Percentiles rank a stretch among this genome's conserved stretches.
Evolutionary conservation across 1,140 invertebrate species (phyloP).

Genomic region (Goniozus legneri): DNA sequence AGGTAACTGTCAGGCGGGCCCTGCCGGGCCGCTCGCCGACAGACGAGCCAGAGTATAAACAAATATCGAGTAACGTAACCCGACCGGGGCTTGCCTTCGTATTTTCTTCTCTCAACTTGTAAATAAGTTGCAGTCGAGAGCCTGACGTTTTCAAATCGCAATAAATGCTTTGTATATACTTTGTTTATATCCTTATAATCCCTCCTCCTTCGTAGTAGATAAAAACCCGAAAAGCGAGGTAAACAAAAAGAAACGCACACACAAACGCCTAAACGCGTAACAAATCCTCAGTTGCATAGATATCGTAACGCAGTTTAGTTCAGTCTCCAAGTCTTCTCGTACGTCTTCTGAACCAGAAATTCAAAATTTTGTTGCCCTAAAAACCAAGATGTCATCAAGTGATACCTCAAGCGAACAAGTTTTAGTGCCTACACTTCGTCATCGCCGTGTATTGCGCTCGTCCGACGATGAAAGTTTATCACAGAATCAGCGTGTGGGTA

Average conservation of each 20-base stretch:
- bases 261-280: background rate
- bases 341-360: background rate
- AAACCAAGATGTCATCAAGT: conserved; percentile 2
- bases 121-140: conserved; percentile 2
- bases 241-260: no score
- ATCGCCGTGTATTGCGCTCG: conserved; percentile 1
- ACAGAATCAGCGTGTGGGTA: conserved; percentile 4
- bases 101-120: background rate
- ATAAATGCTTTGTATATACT: conserved; percentile 6
- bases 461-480: conserved; percentile 4
- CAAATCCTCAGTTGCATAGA: background rate
- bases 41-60: conserved; percentile 12
- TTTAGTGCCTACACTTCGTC: conserved; percentile 7
- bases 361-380: background rate
- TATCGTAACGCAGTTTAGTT: background rate
- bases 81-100: conserved; percentile 8
- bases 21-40: conserved; percentile 9
- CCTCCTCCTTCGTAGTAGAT: background rate
- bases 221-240: conserved; percentile 1
- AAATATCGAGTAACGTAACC: conserved; percentile 9
- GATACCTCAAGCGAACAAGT: background rate
- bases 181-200: conserved; percentile 1
- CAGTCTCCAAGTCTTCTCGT: background rate
- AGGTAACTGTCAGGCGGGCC: conserved; percentile 8
- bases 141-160: conserved; percentile 7